Evolutionary conservation across 1,140 invertebrate genomes (phyloP), one percentile per base, ranked within the genome.

Genomic region (Caenorhabditis elegans): DNA sequence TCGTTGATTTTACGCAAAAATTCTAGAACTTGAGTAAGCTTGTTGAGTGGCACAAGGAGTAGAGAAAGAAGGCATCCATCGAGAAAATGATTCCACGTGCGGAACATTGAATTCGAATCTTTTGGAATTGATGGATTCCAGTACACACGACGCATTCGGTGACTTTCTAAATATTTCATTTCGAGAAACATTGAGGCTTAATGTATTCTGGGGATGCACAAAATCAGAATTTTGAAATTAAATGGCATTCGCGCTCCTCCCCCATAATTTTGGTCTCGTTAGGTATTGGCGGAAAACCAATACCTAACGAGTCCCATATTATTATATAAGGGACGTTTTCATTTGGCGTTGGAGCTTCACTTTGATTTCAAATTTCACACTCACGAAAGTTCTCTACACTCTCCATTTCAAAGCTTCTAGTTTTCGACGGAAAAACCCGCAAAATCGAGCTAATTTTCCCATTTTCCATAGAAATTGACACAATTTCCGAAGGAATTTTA

Each of bases 1-100:
- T 70, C 60, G 39, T 70, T 70, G 11, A 70, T 70, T 43, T 70
- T 70, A 39, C 60, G 60, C 8, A 70, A 28, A 22, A 70, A 70
- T 22, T 70, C 34, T 4, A 70, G 34, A 39, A 70, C 34, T 11
- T 13, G 11, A 17, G 15, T 5, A 3, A 43, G 34, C 22, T 70
- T 70, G n/a, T 70, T 70, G n/a, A 70, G 34, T 3, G 60, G 60
- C 11, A 70, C 60, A n/a, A 70, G 60, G 8, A 70, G 34, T 19
- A 70, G 60, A 43, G 60, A 70, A 13, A 70, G 34, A 34, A 70
- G 60, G 26, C 60, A 70, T 6, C 60, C 17, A n/a, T 70, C 60
- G 11, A 70, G 60, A 70, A 70, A 70, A 22, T 70, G 60, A 24
- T 34, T 39, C 60, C 60, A 70, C 0, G 60, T 70, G 2, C 60